phyloP scores from a whole-genome alignment of 64 coral and sea anemone genomes.

The Stichodactyla mertensii region DNA sequence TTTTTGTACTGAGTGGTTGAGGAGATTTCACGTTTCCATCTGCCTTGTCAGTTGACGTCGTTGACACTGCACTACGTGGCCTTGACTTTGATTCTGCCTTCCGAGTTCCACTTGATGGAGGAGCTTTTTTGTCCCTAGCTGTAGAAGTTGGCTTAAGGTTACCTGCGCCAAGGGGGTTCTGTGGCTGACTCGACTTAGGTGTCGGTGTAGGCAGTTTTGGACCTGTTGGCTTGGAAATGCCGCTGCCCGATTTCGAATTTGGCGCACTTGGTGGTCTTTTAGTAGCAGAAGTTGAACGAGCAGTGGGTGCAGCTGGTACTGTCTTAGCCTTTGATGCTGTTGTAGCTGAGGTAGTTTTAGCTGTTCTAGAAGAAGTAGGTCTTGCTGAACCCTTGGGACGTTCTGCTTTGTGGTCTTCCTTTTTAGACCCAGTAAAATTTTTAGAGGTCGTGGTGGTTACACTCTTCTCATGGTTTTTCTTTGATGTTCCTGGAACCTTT shows the following conservation, averaged over 20 bases:
- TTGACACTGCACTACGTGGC: conserved; percentile 1
- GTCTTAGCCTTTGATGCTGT: not conserved
- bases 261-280: conserved; percentile 17
- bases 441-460: not conserved
- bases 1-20: conserved; percentile 35
- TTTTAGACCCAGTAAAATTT: not conserved
- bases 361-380: conserved; percentile 1
- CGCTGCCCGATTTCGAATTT: not conserved
- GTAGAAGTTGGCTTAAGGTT: not conserved
- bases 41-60: conserved; percentile 17
- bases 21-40: conserved; percentile 2
- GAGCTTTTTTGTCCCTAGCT: not conserved
- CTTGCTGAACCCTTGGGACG: conserved; percentile 14
- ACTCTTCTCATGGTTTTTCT: not conserved
- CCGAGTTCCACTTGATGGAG: not conserved
- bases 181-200: not conserved
- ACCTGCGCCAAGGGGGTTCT: not conserved
- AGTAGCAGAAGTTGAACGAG: not conserved
- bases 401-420: conserved; percentile 21
- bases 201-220: not conserved
- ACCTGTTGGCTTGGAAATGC: not conserved
- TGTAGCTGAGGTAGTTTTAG: not conserved
- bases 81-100: not conserved
- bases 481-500: conserved; percentile 1
- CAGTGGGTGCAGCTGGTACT: not conserved